Percentiles rank a stretch among this genome's conserved stretches.
Evolutionary conservation across 2,888 invertebrate species (phyloP).

Genomic region (Beris chalybata): DNA sequence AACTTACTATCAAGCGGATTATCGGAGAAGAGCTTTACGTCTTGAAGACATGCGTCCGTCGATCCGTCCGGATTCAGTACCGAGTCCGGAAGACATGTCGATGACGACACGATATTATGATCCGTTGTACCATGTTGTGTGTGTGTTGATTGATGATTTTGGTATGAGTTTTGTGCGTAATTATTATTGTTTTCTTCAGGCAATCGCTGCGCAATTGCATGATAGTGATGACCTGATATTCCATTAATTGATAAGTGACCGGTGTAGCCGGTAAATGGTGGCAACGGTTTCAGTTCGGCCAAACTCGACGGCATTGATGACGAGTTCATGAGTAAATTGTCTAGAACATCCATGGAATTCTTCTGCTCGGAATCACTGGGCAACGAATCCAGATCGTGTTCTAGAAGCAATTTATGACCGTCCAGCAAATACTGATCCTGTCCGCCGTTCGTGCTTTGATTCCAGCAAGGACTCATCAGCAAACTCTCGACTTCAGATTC

Average conservation of each 20-base stretch:
- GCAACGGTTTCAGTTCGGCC: conserved; percentile 82
- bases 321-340: conserved; percentile 63
- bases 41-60: conserved; percentile 59
- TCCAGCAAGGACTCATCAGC: conserved; percentile 74
- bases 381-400: conserved; percentile 62
- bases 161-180: conserved; percentile 65
- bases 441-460: conserved; percentile 56
- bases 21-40: conserved; percentile 64
- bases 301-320: conserved; percentile 63
- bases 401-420: conserved; percentile 60
- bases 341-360: conserved; percentile 67
- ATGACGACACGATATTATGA: conserved; percentile 74
- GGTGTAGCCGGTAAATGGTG: conserved; percentile 84
- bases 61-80: conserved; percentile 57
- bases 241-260: conserved; percentile 85
- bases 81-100: conserved; percentile 69
- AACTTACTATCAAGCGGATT: conserved; percentile 60
- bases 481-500: conserved; percentile 69
- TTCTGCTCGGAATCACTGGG: conserved; percentile 58
- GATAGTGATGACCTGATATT: conserved; percentile 84
- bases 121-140: conserved; percentile 55
- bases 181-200: conserved; percentile 77
- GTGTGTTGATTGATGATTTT: conserved; percentile 42
- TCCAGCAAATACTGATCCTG: conserved; percentile 61
- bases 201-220: conserved; percentile 77